A percentile compares a stretch with the other conserved stretches of the same genome.
These are phyloP conservation scores for Genyomyrus donnyi DNA, from an alignment of 2,113 vertebrate species.

Conservation along the genomic window DNA sequence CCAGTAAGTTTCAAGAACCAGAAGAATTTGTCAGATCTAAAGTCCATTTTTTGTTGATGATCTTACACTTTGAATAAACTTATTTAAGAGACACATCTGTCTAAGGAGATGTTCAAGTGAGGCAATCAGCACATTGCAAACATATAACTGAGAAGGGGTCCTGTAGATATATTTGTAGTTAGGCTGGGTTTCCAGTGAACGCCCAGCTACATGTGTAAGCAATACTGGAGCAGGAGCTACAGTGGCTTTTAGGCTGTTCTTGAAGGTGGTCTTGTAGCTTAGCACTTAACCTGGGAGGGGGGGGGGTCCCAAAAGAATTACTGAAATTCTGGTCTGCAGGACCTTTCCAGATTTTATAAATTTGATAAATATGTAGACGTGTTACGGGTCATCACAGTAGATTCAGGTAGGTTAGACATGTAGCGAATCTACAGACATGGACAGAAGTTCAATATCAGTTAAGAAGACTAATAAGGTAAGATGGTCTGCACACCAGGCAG, in stretches of 20 bases:
- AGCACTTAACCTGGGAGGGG: background rate
- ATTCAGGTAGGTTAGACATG: background rate
- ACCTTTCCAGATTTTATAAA: background rate
- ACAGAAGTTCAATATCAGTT: constrained; percentile 10
- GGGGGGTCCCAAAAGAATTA: background rate
- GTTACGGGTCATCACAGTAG: background rate
- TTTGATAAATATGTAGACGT: background rate
- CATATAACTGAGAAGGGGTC: background rate
- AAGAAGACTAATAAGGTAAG: background rate
- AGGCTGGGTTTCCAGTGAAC: background rate
- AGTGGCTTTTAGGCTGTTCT: background rate
- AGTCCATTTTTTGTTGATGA: background rate
- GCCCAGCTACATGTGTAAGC: background rate
- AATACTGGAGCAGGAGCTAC: background rate
- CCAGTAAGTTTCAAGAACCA: background rate
- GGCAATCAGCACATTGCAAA: background rate
- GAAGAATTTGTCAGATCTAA: background rate
- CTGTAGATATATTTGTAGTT: background rate
- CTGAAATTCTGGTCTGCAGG: background rate
- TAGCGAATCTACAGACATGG: background rate
- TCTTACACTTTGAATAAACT: background rate
- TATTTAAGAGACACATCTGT: background rate
- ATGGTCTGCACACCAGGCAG: background rate
- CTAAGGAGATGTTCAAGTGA: background rate
- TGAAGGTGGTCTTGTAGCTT: background rate